Conservation (phyloP, 1,140 invertebrate genomes). For the Ridgeia piscesae region DNA sequence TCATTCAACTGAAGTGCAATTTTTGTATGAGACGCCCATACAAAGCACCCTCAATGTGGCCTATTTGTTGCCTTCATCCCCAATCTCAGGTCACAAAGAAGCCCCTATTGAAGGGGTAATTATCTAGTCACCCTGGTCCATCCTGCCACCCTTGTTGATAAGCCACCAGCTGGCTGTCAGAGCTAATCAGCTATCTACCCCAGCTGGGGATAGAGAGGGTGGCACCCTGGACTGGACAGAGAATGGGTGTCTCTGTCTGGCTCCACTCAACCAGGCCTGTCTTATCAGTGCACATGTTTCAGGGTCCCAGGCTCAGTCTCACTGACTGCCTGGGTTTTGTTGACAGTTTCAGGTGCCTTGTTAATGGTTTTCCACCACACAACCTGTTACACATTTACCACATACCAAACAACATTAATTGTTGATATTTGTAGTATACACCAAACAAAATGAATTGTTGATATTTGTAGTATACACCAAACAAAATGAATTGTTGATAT, state of each 20-base stretch:
- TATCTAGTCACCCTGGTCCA: background rate
- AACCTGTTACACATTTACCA: no score
- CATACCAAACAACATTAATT: no score
- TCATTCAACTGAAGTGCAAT: background rate
- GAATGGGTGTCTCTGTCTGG: background rate
- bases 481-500: no score
- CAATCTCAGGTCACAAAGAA: background rate
- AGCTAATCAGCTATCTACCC: background rate
- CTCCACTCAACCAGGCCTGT: background rate
- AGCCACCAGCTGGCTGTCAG: background rate
- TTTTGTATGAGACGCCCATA: background rate
- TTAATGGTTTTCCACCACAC: no score
- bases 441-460: no score
- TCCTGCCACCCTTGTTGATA: background rate
- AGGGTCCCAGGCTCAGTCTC: background rate
- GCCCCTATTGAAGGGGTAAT: background rate
- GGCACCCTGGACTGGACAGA: background rate
- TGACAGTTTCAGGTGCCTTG: no score
- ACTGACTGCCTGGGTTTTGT: no score
- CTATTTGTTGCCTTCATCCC: background rate
- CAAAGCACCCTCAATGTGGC: background rate
- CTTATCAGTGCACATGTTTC: background rate
- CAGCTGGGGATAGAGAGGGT: background rate
- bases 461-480: no score
- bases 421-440: no score